Evolutionary conservation across 37 sponge, comb jelly and placozoan species (phyloP).

Genomic region (Diacarnus erythraeanus): DNA sequence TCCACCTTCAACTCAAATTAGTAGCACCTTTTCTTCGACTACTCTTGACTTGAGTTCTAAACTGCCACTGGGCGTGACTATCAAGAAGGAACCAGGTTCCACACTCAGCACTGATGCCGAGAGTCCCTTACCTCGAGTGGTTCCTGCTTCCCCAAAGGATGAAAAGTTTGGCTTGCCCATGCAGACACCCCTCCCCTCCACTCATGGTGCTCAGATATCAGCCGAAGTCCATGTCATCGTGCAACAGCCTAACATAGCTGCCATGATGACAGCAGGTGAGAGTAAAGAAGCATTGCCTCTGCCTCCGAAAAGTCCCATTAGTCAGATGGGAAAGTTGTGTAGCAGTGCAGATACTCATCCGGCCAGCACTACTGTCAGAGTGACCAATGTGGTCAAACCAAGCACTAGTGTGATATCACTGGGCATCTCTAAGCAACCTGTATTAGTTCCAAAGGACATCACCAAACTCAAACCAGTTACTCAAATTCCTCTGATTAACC

Average conservation of each 20-base stretch:
- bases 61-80: neutral
- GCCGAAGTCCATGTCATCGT: slow-evolving; percentile 37
- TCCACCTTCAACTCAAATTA: neutral
- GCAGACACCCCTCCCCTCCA: slow-evolving; percentile 26
- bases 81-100: neutral
- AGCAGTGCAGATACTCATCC: too few species aligned
- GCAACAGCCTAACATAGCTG: slow-evolving; percentile 43
- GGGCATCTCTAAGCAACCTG: neutral
- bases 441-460: neutral
- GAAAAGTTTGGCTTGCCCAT: neutral
- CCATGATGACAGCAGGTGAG: neutral
- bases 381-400: neutral
- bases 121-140: neutral
- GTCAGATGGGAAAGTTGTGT: too few species aligned
- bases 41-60: neutral
- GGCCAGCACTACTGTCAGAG: too few species aligned
- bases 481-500: too few species aligned
- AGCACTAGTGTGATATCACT: neutral
- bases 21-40: neutral
- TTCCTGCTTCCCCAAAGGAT: neutral
- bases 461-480: too few species aligned
- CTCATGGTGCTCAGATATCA: slow-evolving; percentile 6
- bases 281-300: too few species aligned
- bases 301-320: too few species aligned
- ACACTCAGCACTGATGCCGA: neutral